A percentile compares a stretch with the other conserved stretches of the same genome.
These are phyloP conservation scores for Spheniscus mendiculus DNA, from an alignment of 2,113 vertebrate genomes.

Conservation along the genomic window DNA sequence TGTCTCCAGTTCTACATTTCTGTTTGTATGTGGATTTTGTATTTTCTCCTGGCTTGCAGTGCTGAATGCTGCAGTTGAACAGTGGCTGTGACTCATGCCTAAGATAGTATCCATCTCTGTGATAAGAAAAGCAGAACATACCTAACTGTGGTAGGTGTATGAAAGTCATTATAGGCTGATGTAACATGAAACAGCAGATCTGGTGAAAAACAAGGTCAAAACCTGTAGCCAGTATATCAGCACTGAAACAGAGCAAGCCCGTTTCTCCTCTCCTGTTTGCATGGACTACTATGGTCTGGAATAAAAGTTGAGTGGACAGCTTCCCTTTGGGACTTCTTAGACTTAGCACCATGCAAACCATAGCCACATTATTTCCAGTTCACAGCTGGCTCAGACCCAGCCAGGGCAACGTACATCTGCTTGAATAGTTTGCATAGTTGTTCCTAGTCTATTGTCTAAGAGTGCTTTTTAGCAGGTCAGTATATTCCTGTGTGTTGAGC, in stretches of 20 bases:
- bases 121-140: not conserved
- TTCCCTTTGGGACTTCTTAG: not conserved
- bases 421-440: not conserved
- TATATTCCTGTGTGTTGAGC: not conserved
- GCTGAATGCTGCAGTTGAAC: not conserved
- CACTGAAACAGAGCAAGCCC: not conserved
- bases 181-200: not conserved
- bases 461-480: not conserved
- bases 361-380: rapidly evolving
- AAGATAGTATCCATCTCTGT: rapidly evolving
- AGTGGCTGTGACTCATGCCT: not conserved
- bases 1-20: not conserved
- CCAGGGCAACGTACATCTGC: not conserved
- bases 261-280: not conserved
- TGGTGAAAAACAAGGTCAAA: not conserved
- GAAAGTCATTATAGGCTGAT: not conserved
- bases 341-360: rapidly evolving
- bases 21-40: not conserved
- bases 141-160: too few species aligned
- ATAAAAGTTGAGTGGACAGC: not conserved
- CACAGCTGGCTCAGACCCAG: not conserved
- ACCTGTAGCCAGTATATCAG: rapidly evolving
- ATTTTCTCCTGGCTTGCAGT: not conserved
- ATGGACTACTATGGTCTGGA: rapidly evolving
- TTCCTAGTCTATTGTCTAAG: not conserved